Evolutionary conservation across 2,888 invertebrate genomes (phyloP), one percentile per base, ranked within the genome.

Genomic region (Netelia inedita): DNA sequence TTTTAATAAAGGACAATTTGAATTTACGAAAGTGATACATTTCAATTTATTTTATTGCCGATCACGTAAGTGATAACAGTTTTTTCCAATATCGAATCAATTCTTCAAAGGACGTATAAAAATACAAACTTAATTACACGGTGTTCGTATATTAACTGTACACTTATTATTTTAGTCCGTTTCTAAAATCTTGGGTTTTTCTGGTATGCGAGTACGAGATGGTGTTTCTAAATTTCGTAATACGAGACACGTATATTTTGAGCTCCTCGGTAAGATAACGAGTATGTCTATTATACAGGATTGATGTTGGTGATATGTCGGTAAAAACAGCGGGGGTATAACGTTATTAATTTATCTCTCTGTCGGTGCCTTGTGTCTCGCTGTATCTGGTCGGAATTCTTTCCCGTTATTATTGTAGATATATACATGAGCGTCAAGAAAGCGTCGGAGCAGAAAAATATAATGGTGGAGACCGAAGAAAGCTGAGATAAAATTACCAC

Each of bases 391-490:
- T 72, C 59, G 43, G 72, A 72, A 59, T 59, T 57, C 43, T 19
- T 72, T 72, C 59, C 59, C 72, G 71, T 71, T 59, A 59, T 59
- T 59, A 72, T 59, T 59, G 35, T 72, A 59, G 43, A 35, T 61
- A 57, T 71, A 53, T 57, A 19, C 19, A 57, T 21, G 19, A 57
- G 19, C 9, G 19, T 57, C 10, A n/a, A 16, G 19, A 41, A 59
- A 59, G 59, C 41, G 57, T 21, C n/a, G 41, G 43, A 59, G 72
- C 35, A 35, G 57, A 72, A 59, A 57, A 43, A 71, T 71, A n/a
- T 43, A 35, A 14, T 23, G 21, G 59, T 14, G 21, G 19, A 43
- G 72, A 43, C 35, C 19, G 21, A 41, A 72, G 59, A 72, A 21
- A 21, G 55, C 41, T 59, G 21, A 10, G 59, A 59, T 59, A 28